Percentiles rank a stretch among this genome's conserved stretches.
Evolutionary conservation across 2,888 invertebrate genomes (phyloP).

Genomic region (Platerodrilus igneus): DNA sequence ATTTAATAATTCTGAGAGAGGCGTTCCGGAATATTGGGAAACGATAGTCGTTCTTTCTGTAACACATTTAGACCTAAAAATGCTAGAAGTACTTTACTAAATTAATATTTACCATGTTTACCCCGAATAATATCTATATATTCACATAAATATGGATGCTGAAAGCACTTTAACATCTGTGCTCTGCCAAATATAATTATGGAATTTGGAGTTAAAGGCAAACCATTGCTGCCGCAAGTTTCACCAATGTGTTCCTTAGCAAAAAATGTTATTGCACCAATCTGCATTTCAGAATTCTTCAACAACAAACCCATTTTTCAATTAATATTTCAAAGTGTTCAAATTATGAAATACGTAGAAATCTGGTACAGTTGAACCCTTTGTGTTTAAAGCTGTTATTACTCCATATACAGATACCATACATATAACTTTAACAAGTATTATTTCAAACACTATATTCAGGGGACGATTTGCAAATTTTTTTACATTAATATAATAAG

Average conservation of each 20-base stretch:
- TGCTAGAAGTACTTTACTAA: too few relatives aligned
- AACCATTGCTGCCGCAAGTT: constrained; percentile 90
- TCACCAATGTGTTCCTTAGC: constrained; percentile 86
- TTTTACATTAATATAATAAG: too few relatives aligned
- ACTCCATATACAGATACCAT: too few relatives aligned
- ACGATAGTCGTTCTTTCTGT: constrained; percentile 78
- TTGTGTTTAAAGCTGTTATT: too few relatives aligned
- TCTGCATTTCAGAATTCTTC: constrained; percentile 51
- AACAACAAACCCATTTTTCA: too few relatives aligned
- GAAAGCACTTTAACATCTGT: constrained; percentile 72
- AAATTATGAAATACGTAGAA: too few relatives aligned
- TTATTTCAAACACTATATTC: too few relatives aligned
- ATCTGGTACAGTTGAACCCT: too few relatives aligned
- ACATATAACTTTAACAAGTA: too few relatives aligned
- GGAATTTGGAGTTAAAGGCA: constrained; percentile 94
- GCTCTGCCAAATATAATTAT: constrained; percentile 89
- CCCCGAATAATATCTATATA: constrained; percentile 89
- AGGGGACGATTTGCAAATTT: too few relatives aligned
- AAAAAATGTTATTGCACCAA: constrained; percentile 89
- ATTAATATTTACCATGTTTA: constrained; percentile 76
- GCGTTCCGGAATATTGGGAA: constrained; percentile 70
- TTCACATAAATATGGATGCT: constrained; percentile 77
- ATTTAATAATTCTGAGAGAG: constrained; percentile 53
- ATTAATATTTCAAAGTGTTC: too few relatives aligned
- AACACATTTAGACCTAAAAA: constrained; percentile 33